A percentile compares a stretch with the other conserved stretches of the same genome.
These are phyloP conservation scores for Chloroclysta siterata DNA, from an alignment of 2,888 invertebrate genomes.

Conservation along the genomic window DNA sequence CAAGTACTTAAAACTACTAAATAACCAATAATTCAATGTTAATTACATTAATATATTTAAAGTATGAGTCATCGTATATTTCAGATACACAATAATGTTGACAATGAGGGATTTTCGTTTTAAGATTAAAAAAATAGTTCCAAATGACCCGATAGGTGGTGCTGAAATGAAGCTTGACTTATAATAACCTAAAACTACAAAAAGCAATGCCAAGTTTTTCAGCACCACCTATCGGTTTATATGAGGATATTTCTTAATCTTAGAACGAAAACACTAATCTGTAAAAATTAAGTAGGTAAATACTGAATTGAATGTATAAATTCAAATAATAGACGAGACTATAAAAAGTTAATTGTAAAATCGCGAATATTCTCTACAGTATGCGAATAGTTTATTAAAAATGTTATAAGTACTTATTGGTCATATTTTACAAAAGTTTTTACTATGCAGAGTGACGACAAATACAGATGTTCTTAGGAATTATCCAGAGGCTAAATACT, in stretches of 20 bases:
- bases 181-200: too few relatives aligned
- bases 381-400: conserved; percentile 39
- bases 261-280: background rate
- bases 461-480: background rate
- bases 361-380: conserved; percentile 8
- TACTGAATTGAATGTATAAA: background rate
- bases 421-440: conserved; percentile 49
- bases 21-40: background rate
- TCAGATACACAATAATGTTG: background rate
- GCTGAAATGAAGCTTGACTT: too few relatives aligned
- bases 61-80: background rate
- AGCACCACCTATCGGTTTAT: too few relatives aligned
- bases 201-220: too few relatives aligned
- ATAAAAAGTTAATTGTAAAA: conserved; percentile 16
- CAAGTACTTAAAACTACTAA: conserved; percentile 4
- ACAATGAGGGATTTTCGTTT: too few relatives aligned
- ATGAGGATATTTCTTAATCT: too few relatives aligned
- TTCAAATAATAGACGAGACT: background rate
- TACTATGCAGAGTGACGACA: conserved; percentile 15
- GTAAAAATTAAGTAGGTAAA: background rate
- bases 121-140: too few relatives aligned
- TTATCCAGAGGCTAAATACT: background rate
- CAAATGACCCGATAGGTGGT: too few relatives aligned
- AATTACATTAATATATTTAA: background rate
- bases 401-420: conserved; percentile 44